Evolutionary conservation across 2,797 vertebrate species (phyloP).

Genomic region (Chelmon rostratus): DNA sequence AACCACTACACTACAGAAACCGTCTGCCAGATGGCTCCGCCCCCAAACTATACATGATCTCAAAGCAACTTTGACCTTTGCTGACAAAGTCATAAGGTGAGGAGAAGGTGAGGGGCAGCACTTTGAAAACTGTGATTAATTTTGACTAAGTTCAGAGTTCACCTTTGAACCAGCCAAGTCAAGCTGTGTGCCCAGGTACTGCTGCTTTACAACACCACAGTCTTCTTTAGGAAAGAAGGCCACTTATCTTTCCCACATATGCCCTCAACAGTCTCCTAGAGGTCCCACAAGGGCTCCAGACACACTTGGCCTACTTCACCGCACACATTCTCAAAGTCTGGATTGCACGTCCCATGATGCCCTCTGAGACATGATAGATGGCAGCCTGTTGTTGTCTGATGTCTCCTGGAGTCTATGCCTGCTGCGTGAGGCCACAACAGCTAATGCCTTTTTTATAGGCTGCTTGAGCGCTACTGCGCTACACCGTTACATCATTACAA

Average conservation of each 20-base stretch:
- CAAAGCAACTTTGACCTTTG: too few relatives aligned
- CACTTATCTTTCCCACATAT: constrained; percentile 45
- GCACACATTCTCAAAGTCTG: constrained; percentile 20
- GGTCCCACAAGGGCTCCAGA: constrained; percentile 28
- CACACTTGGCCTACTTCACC: constrained; percentile 37
- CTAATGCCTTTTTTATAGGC: constrained; percentile 71
- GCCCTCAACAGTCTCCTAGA: constrained; percentile 29
- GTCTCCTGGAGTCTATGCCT: constrained; percentile 33
- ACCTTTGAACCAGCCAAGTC: constrained; percentile 22
- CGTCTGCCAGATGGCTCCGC: neutral
- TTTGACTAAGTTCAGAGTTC: constrained; percentile 6
- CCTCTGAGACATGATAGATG: constrained; percentile 52
- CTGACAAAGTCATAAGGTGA: neutral
- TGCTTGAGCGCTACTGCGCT: constrained; percentile 28
- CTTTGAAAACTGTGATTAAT: constrained; percentile 24
- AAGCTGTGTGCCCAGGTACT: neutral
- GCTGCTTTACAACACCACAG: constrained; percentile 25
- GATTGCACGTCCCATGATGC: constrained; percentile 54
- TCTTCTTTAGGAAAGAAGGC: constrained; percentile 38
- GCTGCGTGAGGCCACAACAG: constrained; percentile 45
- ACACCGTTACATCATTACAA: constrained; percentile 54
- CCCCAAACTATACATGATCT: neutral
- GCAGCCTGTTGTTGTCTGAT: constrained; percentile 39
- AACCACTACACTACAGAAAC: constrained; percentile 70
- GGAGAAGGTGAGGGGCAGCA: neutral